A percentile compares a stretch with the other conserved stretches of the same genome.
Conservation (phyloP, 37 sponge, comb jelly and placozoan genomes). For the Beroe forskalii region DNA sequence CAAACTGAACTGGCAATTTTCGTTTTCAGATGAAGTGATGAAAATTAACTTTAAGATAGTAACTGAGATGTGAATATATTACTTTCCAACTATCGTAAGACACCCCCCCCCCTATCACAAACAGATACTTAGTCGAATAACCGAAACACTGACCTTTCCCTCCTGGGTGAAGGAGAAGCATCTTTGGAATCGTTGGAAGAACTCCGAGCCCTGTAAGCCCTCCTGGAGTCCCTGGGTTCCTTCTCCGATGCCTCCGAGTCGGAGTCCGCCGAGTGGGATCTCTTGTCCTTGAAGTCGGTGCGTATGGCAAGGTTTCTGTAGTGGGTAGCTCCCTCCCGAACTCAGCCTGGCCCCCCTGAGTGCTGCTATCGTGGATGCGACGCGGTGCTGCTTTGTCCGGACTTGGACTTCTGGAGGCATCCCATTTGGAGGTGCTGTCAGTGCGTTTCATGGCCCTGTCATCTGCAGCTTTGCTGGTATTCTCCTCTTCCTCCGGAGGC, state of each 20-base stretch:
- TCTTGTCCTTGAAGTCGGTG: conserved; percentile 10
- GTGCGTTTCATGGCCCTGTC: background rate
- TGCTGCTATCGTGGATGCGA: conserved; percentile 15
- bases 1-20: too few relatives aligned
- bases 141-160: background rate
- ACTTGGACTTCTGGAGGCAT: conserved; percentile 27
- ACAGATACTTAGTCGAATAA: too few relatives aligned
- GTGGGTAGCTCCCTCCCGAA: conserved; percentile 26
- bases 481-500: background rate
- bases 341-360: background rate
- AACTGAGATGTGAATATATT: too few relatives aligned
- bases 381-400: background rate
- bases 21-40: too few relatives aligned
- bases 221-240: background rate
- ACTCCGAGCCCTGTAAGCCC: background rate
- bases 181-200: conserved; percentile 52
- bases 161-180: background rate
- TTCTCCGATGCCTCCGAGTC: conserved; percentile 8
- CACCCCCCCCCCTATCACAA: too few relatives aligned
- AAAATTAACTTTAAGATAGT: too few relatives aligned
- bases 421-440: conserved; percentile 12
- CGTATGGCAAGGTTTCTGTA: conserved; percentile 12
- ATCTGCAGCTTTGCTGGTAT: background rate
- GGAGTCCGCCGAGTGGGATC: background rate
- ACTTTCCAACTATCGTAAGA: too few relatives aligned